These are phyloP conservation scores for Andrena minutula DNA, from an alignment of 2,888 invertebrate species.

Conservation along the genomic window DNA sequence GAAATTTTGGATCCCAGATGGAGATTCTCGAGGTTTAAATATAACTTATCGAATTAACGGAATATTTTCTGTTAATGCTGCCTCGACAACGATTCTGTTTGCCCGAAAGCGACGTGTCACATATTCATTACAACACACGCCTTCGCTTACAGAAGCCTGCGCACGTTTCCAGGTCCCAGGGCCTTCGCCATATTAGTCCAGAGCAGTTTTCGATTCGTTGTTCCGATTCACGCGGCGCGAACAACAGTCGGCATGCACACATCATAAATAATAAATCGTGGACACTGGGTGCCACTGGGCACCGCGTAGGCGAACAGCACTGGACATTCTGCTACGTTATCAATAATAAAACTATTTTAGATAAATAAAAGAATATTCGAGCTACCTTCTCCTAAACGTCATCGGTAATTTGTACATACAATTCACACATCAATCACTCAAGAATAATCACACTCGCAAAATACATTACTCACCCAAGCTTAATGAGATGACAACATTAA, in stretches of 20 bases:
- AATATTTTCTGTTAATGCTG: background rate
- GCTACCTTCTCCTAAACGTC: background rate
- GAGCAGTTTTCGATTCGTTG: constrained; percentile 3
- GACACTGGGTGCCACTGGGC: background rate
- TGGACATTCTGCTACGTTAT: background rate
- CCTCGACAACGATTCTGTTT: background rate
- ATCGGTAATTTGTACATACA: too few species aligned
- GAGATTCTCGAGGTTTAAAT: background rate
- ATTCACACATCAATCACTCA: too few species aligned
- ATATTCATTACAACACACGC: constrained; percentile 12
- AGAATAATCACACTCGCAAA: too few species aligned
- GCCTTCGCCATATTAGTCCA: constrained; percentile 35
- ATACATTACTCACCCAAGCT: too few species aligned
- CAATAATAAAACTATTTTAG: background rate
- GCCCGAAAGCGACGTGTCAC: background rate
- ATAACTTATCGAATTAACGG: background rate
- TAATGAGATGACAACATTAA: too few species aligned
- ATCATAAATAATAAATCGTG: constrained; percentile 18
- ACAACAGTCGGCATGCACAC: constrained; percentile 13
- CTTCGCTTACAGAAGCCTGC: constrained; percentile 1
- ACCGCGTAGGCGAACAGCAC: background rate
- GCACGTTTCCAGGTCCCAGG: constrained; percentile 33
- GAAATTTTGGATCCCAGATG: background rate
- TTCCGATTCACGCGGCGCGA: constrained; percentile 28
- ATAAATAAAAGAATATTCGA: background rate